These are phyloP conservation scores for Neria commutata DNA, from an alignment of 2,888 invertebrate species.

Conservation along the genomic window DNA sequence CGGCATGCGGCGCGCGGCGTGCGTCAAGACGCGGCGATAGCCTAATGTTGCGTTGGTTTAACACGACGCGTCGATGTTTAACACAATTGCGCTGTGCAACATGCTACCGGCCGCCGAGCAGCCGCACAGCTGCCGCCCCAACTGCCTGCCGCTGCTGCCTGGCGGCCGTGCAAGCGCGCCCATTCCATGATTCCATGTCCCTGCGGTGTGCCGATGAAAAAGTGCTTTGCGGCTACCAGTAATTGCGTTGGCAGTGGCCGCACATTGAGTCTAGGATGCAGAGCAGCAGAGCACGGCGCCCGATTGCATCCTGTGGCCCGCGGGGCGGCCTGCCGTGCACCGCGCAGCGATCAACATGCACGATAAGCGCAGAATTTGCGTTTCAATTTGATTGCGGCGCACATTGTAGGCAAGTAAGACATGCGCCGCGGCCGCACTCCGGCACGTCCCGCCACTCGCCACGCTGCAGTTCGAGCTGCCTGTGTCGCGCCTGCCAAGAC, in stretches of 20 bases:
- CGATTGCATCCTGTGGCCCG: slow-evolving; percentile 2
- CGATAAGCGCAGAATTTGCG: background rate
- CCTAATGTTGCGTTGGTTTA: background rate
- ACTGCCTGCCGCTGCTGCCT: background rate
- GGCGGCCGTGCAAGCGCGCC: background rate
- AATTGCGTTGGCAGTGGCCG: background rate
- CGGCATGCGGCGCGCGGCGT: background rate
- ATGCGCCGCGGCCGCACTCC: too few relatives aligned
- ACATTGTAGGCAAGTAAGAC: background rate
- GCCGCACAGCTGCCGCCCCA: background rate
- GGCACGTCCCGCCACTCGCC: too few relatives aligned
- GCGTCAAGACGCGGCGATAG: background rate
- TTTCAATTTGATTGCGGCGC: background rate
- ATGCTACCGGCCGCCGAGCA: background rate
- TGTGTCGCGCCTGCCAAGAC: slow-evolving; percentile 4
- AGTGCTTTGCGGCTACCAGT: background rate
- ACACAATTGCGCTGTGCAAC: background rate
- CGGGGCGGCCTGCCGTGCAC: background rate
- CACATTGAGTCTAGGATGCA: background rate
- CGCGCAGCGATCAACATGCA: background rate
- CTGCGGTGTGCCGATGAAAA: background rate
- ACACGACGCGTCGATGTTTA: background rate
- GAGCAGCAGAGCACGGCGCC: background rate
- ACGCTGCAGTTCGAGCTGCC: background rate
- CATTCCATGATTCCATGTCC: background rate